Percentiles rank a stretch among this genome's conserved stretches.
Evolutionary conservation across 2,888 invertebrate genomes (phyloP).

Genomic region (Eupithecia pulchellata): DNA sequence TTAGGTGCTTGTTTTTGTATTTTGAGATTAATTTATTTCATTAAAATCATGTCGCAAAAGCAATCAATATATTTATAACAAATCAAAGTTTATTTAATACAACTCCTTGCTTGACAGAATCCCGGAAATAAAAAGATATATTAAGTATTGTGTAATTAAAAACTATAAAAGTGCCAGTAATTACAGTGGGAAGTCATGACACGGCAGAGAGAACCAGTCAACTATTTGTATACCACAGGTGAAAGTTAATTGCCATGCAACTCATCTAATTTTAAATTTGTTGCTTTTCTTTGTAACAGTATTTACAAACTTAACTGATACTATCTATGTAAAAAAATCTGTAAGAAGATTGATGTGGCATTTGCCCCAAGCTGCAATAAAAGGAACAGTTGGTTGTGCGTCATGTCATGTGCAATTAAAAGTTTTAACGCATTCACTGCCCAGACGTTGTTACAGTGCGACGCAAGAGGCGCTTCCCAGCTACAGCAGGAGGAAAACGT

Average conservation of each 20-base stretch:
- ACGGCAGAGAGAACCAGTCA: neutral
- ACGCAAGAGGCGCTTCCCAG: neutral
- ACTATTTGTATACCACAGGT: neutral
- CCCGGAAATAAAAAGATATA: neutral
- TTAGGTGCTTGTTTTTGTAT: constrained; percentile 18
- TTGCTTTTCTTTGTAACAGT: neutral
- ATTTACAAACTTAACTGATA: neutral
- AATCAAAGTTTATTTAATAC: constrained; percentile 9
- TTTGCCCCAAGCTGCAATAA: neutral
- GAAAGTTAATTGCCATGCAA: constrained; percentile 7
- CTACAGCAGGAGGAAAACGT: neutral
- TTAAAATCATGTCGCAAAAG: constrained; percentile 27
- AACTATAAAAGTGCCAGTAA: constrained; percentile 5
- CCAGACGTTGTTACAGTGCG: neutral
- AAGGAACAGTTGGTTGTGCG: neutral
- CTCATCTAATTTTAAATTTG: neutral
- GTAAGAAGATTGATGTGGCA: too few species aligned
- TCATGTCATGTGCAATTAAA: neutral
- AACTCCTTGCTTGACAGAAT: neutral
- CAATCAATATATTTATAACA: constrained; percentile 21
- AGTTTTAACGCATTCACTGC: neutral
- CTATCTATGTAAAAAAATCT: too few species aligned
- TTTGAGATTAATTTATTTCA: constrained; percentile 22
- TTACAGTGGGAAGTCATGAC: neutral
- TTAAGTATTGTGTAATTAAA: neutral